Percentiles rank a stretch among this genome's conserved stretches.
Conservation (phyloP, 2,797 vertebrate species). For the Eulemur rubriventer region DNA sequence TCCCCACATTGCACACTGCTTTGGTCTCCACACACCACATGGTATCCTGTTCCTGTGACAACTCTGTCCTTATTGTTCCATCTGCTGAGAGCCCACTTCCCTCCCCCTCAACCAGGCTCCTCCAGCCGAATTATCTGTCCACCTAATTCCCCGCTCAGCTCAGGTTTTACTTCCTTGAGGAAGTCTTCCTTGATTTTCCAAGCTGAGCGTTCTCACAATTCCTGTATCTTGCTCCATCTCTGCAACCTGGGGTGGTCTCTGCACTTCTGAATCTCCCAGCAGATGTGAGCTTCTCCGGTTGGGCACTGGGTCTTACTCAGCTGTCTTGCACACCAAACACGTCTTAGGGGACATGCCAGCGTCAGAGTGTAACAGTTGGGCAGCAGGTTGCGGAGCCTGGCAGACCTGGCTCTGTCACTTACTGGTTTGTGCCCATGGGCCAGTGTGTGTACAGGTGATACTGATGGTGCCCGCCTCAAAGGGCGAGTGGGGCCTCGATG, state of each 20-base stretch:
- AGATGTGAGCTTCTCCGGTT: neutral
- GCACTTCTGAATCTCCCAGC: neutral
- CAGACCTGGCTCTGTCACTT: neutral
- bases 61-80: neutral
- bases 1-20: neutral
- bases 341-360: neutral
- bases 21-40: neutral
- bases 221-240: neutral
- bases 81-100: neutral
- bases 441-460: too few species aligned
- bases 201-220: neutral
- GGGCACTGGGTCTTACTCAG: neutral
- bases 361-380: neutral
- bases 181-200: neutral
- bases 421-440: too few species aligned
- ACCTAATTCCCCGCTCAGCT: neutral
- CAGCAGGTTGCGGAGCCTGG: neutral
- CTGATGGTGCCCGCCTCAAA: rapidly evolving
- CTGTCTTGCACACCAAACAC: neutral
- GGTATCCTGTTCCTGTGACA: neutral
- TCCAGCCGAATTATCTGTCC: neutral
- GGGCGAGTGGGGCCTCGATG: neutral
- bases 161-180: neutral
- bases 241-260: neutral
- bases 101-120: neutral